Evolutionary conservation across 2,797 vertebrate species (phyloP), one percentile per base, ranked within the genome.

Genomic region (Neosilurus mollespiculum): DNA sequence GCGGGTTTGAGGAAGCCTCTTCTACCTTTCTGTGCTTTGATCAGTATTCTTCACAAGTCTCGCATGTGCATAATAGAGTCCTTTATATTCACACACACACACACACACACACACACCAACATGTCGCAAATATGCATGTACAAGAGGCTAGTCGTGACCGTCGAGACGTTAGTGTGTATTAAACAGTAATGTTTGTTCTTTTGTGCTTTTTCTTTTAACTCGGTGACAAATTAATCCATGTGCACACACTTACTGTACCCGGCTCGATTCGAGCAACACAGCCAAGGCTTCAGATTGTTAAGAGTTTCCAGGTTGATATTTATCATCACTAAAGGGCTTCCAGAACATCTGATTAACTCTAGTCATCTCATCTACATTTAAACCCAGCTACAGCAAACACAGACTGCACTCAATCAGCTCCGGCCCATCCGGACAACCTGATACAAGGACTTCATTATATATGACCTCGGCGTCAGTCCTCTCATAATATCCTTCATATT

Each of bases 1-100:
- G 49, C 66, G 20, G 49, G 69, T 80, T 80, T 84, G 67, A 80
- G 83, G 14, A 51, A 22, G 58, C 43, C 82, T 70, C 76, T 62
- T 62, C 30, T 54, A 72, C 67, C 69, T 70, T 78, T 80, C 58
- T 18, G 30, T 1, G 78, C 83, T 84, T 84, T 84, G 83, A 84
- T 84, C 83, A 84, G 30, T 84, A 80, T 84, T 84, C 83, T 66
- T 84, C 70, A 80, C 78, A 84, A 84, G 78, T 75, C 83, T 75
- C n/a, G 53, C 70, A 75, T 49, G n/a, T 56, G 78, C 83, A 80
- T 80, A 84, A 80, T 84, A 65, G 51, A 34, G 12, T 58, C 51
- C 64, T 78, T 78, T 65, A 77, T 61, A 75, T 34, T 22, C 73
- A 22, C 56, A 34, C 18, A 37, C 53, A 59, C 54, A 58, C 72